Percentiles rank a stretch among this genome's conserved stretches.
These are phyloP conservation scores for Panurus biarmicus DNA, from an alignment of 2,113 vertebrate genomes.

Conservation along the genomic window DNA sequence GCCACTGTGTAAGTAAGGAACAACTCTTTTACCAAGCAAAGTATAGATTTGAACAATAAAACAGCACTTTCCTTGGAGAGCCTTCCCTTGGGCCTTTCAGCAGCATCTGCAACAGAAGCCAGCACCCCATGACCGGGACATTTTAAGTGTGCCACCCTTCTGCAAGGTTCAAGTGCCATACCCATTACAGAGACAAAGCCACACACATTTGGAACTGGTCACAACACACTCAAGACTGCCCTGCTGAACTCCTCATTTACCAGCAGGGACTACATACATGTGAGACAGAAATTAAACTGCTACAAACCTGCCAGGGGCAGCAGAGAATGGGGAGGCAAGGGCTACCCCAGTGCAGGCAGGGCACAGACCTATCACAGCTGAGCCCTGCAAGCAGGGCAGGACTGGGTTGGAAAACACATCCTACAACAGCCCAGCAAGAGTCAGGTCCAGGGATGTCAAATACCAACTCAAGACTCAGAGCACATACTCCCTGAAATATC, in stretches of 20 bases:
- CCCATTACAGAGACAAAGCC: not conserved
- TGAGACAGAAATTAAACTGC: not conserved
- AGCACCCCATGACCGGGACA: too few species aligned
- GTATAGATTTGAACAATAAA: not conserved
- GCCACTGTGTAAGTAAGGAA: accelerated
- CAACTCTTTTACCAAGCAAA: not conserved
- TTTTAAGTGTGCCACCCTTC: not conserved
- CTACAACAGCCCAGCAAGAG: not conserved
- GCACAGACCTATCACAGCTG: not conserved
- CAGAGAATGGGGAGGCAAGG: not conserved
- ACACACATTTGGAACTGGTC: not conserved
- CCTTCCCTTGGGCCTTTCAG: not conserved
- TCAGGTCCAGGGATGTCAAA: not conserved
- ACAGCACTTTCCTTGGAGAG: not conserved
- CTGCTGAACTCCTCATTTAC: not conserved
- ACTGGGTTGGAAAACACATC: not conserved
- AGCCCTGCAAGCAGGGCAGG: not conserved
- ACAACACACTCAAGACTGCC: not conserved
- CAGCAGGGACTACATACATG: not conserved
- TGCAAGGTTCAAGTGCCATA: not conserved
- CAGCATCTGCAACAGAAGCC: not conserved
- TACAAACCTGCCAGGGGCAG: not conserved
- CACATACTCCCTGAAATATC: accelerated
- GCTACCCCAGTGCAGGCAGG: not conserved
- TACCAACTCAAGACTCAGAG: not conserved